These are phyloP conservation scores for Drosophila koepferae DNA, from an alignment of 2,888 invertebrate genomes.

Conservation along the genomic window DNA sequence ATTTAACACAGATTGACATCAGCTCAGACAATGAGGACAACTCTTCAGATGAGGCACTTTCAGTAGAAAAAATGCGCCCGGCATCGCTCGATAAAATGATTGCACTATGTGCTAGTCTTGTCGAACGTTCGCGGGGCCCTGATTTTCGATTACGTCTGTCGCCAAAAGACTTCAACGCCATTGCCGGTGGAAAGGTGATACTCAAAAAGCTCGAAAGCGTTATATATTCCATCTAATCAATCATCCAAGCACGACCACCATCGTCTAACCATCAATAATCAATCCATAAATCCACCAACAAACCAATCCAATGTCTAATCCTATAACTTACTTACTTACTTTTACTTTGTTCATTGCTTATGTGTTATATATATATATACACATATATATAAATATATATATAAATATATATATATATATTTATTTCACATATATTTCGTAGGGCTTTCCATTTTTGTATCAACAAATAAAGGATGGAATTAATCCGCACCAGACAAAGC, in stretches of 20 bases:
- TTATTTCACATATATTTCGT: constrained; percentile 71
- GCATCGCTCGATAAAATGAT: constrained; percentile 98
- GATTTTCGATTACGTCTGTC: constrained; percentile 91
- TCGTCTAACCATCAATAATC: constrained; percentile 31
- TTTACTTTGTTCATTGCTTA: constrained; percentile 22
- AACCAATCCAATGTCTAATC: constrained; percentile 31
- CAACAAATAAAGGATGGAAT: constrained; percentile 97
- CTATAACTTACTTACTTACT: constrained; percentile 18
- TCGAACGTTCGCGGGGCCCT: constrained; percentile 94
- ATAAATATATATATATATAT: constrained; percentile 17
- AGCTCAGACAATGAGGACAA: constrained; percentile 86
- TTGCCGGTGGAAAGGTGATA: constrained; percentile 93
- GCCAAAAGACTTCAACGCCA: constrained; percentile 91
- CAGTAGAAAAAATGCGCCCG: constrained; percentile 91
- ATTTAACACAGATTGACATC: constrained; percentile 82
- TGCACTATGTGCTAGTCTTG: constrained; percentile 93
- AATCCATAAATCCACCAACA: constrained; percentile 27
- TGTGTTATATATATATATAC: constrained; percentile 16
- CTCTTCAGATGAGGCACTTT: constrained; percentile 86
- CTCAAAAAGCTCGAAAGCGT: constrained; percentile 60
- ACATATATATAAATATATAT: neutral
- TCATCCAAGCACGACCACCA: constrained; percentile 33
- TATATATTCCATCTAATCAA: constrained; percentile 39
- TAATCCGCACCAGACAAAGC: constrained; percentile 95
- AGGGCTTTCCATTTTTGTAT: constrained; percentile 96